phyloP scores from a whole-genome alignment of 2,888 invertebrate species.

The Tetragnatha montana region DNA sequence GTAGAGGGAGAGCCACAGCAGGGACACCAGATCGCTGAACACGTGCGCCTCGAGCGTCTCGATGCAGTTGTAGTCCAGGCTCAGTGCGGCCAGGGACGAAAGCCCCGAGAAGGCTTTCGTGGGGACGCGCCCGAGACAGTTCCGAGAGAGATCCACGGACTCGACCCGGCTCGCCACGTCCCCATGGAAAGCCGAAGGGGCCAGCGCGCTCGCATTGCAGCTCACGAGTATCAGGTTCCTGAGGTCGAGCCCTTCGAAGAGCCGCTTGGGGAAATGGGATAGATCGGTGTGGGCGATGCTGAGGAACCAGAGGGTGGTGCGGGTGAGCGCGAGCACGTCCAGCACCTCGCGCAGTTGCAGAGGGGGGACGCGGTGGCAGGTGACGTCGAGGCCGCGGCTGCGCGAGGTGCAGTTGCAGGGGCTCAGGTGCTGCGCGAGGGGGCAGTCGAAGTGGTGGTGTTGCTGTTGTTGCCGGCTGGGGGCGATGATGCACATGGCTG shows the following conservation, averaged over 20 bases:
- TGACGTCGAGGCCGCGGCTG: conserved; percentile 87
- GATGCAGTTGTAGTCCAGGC: conserved; percentile 91
- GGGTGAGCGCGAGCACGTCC: conserved; percentile 64
- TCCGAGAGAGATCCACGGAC: conserved; percentile 91
- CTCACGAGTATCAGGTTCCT: conserved; percentile 92
- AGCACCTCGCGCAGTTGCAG: conserved; percentile 69
- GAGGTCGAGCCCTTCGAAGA: conserved; percentile 91
- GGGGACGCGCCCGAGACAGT: conserved; percentile 81
- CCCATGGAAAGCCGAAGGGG: conserved; percentile 90
- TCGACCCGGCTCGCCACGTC: conserved; percentile 84
- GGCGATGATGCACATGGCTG: conserved; percentile 37
- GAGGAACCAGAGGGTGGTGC: conserved; percentile 85
- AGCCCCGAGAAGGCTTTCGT: conserved; percentile 66
- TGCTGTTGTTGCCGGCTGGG: neutral
- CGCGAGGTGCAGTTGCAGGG: conserved; percentile 90
- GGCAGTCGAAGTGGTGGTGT: conserved; percentile 42
- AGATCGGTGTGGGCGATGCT: conserved; percentile 90
- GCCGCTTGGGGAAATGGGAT: conserved; percentile 85
- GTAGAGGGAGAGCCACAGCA: conserved; percentile 90
- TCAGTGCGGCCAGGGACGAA: conserved; percentile 84
- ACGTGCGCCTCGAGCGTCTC: conserved; percentile 86
- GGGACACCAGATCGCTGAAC: conserved; percentile 89
- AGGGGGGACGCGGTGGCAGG: conserved; percentile 82
- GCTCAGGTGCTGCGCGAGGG: conserved; percentile 61
- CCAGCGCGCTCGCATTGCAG: conserved; percentile 88